These are phyloP conservation scores for Hemithea aestivaria DNA, from an alignment of 2,888 invertebrate genomes.

Conservation along the genomic window DNA sequence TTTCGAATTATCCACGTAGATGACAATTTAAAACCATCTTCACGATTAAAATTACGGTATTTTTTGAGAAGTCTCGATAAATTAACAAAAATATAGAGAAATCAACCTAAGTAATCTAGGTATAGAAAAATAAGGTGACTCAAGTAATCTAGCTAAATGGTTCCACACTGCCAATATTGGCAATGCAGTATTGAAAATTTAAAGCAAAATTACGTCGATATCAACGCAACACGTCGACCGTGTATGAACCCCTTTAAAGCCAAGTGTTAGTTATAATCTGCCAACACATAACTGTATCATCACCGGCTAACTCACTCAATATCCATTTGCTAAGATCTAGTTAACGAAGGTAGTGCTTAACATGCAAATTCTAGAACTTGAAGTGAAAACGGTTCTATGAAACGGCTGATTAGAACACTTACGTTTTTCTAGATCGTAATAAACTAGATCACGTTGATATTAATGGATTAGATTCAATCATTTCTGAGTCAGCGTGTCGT, in stretches of 20 bases:
- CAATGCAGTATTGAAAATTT: too few relatives aligned
- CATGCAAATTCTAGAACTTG: conserved; percentile 16
- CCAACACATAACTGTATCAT: conserved; percentile 16
- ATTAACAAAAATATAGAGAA: too few relatives aligned
- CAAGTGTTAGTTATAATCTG: conserved; percentile 9
- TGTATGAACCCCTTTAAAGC: too few relatives aligned
- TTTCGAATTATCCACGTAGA: too few relatives aligned
- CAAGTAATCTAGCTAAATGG: neutral
- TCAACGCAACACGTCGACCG: too few relatives aligned
- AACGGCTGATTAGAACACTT: conserved; percentile 9
- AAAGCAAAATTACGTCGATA: too few relatives aligned
- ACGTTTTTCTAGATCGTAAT: conserved; percentile 13
- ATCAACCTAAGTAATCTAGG: too few relatives aligned
- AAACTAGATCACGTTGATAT: conserved; percentile 7
- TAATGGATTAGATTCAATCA: conserved; percentile 6
- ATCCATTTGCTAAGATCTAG: conserved; percentile 15
- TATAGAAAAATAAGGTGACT: neutral
- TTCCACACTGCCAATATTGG: too few relatives aligned
- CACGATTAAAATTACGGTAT: too few relatives aligned
- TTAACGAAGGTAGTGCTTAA: conserved; percentile 10
- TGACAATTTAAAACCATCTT: too few relatives aligned
- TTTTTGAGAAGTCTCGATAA: too few relatives aligned
- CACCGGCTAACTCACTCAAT: conserved; percentile 15
- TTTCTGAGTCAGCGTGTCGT: too few relatives aligned
- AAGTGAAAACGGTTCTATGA: conserved; percentile 15